Base-by-base conservation (phyloP, 2,888 invertebrate genomes). In the Drosophila meridiana region DNA sequence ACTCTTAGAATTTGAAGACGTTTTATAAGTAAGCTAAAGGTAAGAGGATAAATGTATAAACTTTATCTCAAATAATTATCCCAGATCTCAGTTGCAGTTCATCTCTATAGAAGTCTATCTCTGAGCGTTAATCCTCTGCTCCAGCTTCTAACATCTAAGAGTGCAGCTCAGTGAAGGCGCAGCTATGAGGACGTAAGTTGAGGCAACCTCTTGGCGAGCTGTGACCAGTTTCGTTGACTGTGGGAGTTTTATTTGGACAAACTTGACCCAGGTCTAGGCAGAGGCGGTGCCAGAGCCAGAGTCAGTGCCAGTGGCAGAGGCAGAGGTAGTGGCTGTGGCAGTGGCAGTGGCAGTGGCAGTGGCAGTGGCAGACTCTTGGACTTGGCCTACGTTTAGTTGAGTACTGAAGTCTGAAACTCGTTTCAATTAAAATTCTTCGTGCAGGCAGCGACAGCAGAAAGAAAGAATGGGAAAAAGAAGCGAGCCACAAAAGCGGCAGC, bases 351-450 rank as follows among this genome's bases (percentile, higher is more conserved):
- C 26, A 7, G 20, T 8, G 30, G n/a, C 36, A 6, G 6, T 26
- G 9, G 8, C 14, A 32, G 32, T 50, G 50, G 32, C 32, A 32
- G 50, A 50, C 50, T 32, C 50, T 40, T 40, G 55, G 53, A 47
- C 50, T 60, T 43, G 36, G 50, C 43, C 56, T 47, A 30, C 67
- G 66, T 75, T 62, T 38, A 56, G 62, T 63, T 58, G 66, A 66
- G 52, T 59, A 58, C 64, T 59, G 64, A 30, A 56, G 56, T 5
- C 62, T 32, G 63, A 85, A 90, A 91, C 83, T 85, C 80, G 91
- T 87, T 90, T 89, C 91, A 90, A 90, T 90, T 90, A 89, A 90
- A 90, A 90, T 91, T 91, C 89, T 82, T 70, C 63, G 67, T 71
- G 70, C 71, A 69, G 76, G 76, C 77, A 82, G 71, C 71, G 73